These are phyloP conservation scores for Drosophila seguyi DNA, from an alignment of 1,140 invertebrate genomes.

Conservation along the genomic window DNA sequence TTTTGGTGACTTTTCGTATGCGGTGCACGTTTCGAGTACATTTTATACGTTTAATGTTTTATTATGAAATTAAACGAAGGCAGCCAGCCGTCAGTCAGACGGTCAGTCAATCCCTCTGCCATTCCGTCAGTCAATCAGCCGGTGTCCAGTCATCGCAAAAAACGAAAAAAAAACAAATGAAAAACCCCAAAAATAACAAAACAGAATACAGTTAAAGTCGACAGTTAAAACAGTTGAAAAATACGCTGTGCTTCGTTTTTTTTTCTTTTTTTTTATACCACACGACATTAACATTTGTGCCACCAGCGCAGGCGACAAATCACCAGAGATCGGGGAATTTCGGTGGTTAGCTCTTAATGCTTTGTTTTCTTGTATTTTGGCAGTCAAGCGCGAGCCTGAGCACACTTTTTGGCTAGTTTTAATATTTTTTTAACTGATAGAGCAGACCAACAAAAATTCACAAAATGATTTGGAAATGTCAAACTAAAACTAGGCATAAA, in stretches of 20 bases:
- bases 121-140: slow-evolving; percentile 39
- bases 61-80: slow-evolving; percentile 74
- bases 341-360: slow-evolving; percentile 7
- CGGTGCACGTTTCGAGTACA: slow-evolving; percentile 67
- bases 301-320: slow-evolving; percentile 57
- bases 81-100: slow-evolving; percentile 33
- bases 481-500: background rate
- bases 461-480: background rate
- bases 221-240: slow-evolving; percentile 54
- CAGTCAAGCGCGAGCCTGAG: slow-evolving; percentile 32
- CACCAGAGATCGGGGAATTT: slow-evolving; percentile 11
- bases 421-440: background rate
- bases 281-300: slow-evolving; percentile 71
- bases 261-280: slow-evolving; percentile 42
- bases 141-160: slow-evolving; percentile 35
- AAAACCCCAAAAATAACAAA: slow-evolving; percentile 26
- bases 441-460: slow-evolving; percentile 12
- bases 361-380: slow-evolving; percentile 44
- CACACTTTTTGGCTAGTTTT: slow-evolving; percentile 24
- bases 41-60: slow-evolving; percentile 79
- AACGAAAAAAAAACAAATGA: slow-evolving; percentile 16
- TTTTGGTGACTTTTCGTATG: slow-evolving; percentile 65
- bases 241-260: slow-evolving; percentile 32
- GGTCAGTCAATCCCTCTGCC: slow-evolving; percentile 35
- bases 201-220: slow-evolving; percentile 50